phyloP scores from a whole-genome alignment of 2,888 invertebrate species.

The Conops quadrifasciatus region DNA sequence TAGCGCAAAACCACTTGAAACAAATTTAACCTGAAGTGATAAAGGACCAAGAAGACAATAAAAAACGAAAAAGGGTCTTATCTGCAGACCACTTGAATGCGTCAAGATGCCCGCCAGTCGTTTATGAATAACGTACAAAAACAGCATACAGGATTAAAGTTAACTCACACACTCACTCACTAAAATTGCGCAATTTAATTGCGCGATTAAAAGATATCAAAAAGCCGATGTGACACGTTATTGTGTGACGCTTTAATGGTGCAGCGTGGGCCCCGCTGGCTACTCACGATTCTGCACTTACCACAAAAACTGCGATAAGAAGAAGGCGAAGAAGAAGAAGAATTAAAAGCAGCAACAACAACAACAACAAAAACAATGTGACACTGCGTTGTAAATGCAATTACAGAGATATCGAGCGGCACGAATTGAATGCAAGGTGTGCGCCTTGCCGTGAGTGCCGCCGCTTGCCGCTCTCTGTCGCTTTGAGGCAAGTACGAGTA shows the following conservation, averaged over 20 bases:
- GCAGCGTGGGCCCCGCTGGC: constrained; percentile 20
- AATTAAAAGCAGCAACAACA: no score
- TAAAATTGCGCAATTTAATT: constrained; percentile 55
- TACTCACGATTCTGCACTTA: constrained; percentile 32
- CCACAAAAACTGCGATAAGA: not conserved
- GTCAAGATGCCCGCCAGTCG: no score
- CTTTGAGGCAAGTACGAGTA: not conserved
- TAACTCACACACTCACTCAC: constrained; percentile 2
- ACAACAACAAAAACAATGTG: not conserved
- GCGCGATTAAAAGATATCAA: constrained; percentile 53
- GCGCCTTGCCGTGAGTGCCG: constrained; percentile 6
- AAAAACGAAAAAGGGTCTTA: no score
- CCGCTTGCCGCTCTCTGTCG: not conserved
- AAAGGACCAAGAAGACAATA: no score
- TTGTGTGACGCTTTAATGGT: not conserved
- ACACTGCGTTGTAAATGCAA: constrained; percentile 31
- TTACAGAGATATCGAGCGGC: constrained; percentile 17
- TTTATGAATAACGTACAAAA: no score
- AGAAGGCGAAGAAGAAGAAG: no score
- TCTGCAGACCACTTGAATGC: no score
- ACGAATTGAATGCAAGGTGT: constrained; percentile 37
- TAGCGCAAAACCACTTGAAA: not conserved
- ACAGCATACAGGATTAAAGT: constrained; percentile 45
- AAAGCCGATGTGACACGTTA: constrained; percentile 16
- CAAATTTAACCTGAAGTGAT: no score